phyloP scores from a whole-genome alignment of 2,797 vertebrate species.

The Phaenicophaeus curvirostris region DNA sequence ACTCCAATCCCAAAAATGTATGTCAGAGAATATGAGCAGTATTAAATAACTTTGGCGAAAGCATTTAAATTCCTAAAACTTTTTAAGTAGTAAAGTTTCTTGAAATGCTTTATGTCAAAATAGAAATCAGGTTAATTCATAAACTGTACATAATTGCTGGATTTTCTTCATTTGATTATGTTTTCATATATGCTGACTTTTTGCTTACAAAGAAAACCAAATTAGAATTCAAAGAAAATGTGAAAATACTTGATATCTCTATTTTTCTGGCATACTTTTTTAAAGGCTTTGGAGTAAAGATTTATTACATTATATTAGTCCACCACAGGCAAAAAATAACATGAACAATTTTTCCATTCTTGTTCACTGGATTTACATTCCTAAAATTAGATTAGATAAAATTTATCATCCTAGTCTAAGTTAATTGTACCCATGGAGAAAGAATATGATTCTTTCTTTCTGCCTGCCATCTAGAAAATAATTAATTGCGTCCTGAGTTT shows the following conservation, averaged over 20 bases:
- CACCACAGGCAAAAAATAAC: not conserved
- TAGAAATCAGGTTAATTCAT: not conserved
- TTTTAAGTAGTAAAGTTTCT: not conserved
- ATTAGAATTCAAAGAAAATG: not conserved
- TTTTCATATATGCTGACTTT: not conserved
- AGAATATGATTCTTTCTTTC: not conserved
- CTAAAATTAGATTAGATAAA: constrained; percentile 23
- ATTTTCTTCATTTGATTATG: not conserved
- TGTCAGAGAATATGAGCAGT: not conserved
- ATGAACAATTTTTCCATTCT: not conserved
- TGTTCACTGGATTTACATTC: not conserved
- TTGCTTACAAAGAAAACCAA: not conserved
- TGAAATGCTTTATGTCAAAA: not conserved
- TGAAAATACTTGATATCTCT: not conserved
- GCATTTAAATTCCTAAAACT: not conserved
- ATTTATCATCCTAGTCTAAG: not conserved
- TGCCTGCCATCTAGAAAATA: not conserved
- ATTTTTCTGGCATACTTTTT: not conserved
- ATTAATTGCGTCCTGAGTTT: not conserved
- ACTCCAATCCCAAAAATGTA: not conserved
- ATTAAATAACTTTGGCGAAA: not conserved
- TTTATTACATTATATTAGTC: not conserved
- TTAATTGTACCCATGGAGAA: not conserved
- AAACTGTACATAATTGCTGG: not conserved
- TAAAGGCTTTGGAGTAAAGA: not conserved